Evolutionary conservation across 2,113 vertebrate genomes (phyloP).

Genomic region (Chrysemys picta): DNA sequence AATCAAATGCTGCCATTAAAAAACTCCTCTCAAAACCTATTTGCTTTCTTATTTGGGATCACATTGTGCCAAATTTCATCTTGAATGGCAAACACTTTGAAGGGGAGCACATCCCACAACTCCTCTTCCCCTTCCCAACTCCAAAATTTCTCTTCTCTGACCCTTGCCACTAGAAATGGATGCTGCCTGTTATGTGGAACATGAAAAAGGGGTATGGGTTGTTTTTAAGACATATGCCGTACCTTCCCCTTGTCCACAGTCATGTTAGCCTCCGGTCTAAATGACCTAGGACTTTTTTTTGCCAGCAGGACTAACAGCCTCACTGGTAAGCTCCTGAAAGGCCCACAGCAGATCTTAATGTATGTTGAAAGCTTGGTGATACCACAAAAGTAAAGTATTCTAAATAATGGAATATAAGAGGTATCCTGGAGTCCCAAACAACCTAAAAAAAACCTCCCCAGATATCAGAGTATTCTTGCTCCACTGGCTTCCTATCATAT

Average conservation of each 20-base stretch:
- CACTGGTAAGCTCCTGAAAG: not conserved
- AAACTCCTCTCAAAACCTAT: not conserved
- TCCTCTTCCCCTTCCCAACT: not conserved
- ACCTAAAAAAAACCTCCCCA: not conserved
- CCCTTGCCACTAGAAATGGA: not conserved
- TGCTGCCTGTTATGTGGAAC: not conserved
- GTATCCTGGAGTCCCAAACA: not conserved
- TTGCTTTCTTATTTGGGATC: not conserved
- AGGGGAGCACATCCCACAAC: not conserved
- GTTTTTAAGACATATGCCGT: not conserved
- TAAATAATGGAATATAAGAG: not conserved
- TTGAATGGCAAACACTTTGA: not conserved
- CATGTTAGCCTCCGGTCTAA: not conserved
- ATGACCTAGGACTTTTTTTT: not conserved
- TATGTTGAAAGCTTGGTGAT: not conserved
- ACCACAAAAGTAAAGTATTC: not conserved
- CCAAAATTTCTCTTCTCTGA: not conserved
- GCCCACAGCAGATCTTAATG: not conserved
- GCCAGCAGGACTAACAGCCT: not conserved
- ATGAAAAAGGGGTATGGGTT: not conserved
- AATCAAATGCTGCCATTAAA: constrained; percentile 7
- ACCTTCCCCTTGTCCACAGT: not conserved
- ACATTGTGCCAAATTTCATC: not conserved
- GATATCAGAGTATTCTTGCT: not conserved
- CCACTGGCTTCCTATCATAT: not conserved